A percentile compares a stretch with the other conserved stretches of the same genome.
phyloP scores from a whole-genome alignment of 2,888 invertebrate genomes.

The Melanophora roralis region DNA sequence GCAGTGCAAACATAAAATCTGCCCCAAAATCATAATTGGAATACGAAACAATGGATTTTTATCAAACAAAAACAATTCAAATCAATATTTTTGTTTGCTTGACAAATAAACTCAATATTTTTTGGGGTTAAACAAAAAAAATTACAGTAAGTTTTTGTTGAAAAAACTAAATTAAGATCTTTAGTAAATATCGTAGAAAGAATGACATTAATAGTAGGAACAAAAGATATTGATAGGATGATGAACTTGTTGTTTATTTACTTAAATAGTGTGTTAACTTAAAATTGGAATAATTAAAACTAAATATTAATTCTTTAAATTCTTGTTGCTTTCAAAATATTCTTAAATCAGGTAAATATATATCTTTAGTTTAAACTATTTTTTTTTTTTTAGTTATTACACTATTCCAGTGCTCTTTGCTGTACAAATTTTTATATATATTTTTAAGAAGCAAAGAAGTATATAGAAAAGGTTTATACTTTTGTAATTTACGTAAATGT shows the following conservation, averaged over 20 bases:
- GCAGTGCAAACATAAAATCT: not conserved
- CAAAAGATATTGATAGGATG: too few species aligned
- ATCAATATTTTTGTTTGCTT: not conserved
- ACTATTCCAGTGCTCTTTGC: too few species aligned
- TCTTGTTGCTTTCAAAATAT: too few species aligned
- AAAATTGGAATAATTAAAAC: too few species aligned
- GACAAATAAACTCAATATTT: not conserved
- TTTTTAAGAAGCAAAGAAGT: not conserved
- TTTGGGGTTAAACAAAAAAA: not conserved
- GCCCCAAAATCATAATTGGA: not conserved
- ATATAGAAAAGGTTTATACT: not conserved
- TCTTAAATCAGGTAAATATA: too few species aligned
- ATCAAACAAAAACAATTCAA: constrained; percentile 31
- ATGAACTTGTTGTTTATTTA: not conserved
- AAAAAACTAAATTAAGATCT: not conserved
- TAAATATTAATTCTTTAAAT: too few species aligned
- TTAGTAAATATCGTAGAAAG: constrained; percentile 8
- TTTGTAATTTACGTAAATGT: not conserved
- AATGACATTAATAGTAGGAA: not conserved
- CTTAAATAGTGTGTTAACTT: too few species aligned
- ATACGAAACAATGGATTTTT: constrained; percentile 39
- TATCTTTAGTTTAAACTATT: too few species aligned
- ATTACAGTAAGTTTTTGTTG: constrained; percentile 6
- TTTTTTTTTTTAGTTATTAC: too few species aligned
- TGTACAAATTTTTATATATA: not conserved